Evolutionary conservation across 2,113 vertebrate genomes (phyloP).

Genomic region (Clarias magur): DNA sequence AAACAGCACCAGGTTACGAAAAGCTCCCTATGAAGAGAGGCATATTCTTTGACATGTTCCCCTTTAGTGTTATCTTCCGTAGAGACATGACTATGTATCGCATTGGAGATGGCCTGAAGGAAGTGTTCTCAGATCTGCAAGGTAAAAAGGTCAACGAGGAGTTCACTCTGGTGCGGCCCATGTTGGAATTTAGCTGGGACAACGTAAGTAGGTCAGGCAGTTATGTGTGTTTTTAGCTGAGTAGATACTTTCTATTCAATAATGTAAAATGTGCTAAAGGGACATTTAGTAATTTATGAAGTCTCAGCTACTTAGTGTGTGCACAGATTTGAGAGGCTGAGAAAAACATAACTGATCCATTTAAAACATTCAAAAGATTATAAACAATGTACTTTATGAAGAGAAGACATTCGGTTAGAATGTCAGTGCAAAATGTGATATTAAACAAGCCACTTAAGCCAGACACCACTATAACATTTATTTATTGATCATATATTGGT

Average conservation of each 20-base stretch:
- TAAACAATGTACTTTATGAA: not conserved
- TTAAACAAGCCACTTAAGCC: not conserved
- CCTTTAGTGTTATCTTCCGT: constrained; percentile 75
- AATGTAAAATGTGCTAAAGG: constrained; percentile 2
- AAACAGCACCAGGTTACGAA: constrained; percentile 73
- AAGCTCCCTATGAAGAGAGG: constrained; percentile 76
- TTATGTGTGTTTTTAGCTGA: not conserved
- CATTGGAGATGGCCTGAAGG: constrained; percentile 72
- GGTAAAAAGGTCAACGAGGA: constrained; percentile 76
- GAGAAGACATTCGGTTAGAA: not conserved
- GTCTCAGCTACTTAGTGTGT: not conserved
- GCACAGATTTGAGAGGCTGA: not conserved
- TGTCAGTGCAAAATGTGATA: not conserved
- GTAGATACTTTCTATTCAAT: not conserved
- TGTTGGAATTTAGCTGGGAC: constrained; percentile 78
- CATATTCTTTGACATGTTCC: constrained; percentile 78
- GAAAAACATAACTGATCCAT: not conserved
- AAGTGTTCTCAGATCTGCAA: constrained; percentile 76
- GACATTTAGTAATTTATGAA: constrained; percentile 10
- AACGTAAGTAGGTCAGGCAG: constrained; percentile 63
- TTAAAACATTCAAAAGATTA: not conserved
- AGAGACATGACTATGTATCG: constrained; percentile 76
- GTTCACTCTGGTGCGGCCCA: constrained; percentile 73
- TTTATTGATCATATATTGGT: constrained; percentile 13
- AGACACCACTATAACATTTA: constrained; percentile 2